Base-by-base conservation (phyloP, 2,113 vertebrate genomes). In the Psophia crepitans region DNA sequence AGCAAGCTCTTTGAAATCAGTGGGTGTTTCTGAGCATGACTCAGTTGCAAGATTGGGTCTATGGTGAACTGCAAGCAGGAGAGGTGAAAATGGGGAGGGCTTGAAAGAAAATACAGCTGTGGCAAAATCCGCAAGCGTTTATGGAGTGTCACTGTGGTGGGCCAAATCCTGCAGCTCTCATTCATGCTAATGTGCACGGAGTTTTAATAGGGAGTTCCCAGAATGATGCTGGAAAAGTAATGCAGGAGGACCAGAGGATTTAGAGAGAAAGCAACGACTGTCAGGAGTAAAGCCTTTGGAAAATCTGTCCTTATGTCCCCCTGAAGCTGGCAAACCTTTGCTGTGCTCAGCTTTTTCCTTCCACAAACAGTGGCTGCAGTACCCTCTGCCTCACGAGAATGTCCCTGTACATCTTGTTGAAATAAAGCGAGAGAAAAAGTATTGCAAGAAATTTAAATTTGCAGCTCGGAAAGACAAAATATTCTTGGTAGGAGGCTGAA, bases 1-100 rank as follows among this genome's bases (percentile, higher is more conserved):
- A 89, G 77, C 3, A 5, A 89, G 95, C 74, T 89, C 89, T 92
- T 93, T 96, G 95, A 97, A 89, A 93, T 91, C 93, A 90, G 77
- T 84, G 82, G 90, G 90, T 93, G 93, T 95, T 95, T 97, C 56
- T 88, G 78, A 93, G 80, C 1, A 0, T 39, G 79, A 64, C 56
- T 96, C 60, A 33, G n/a, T 81, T 86, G 83, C 73, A 77, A 64
- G 75, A 10, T 68, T 53, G 1, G 5, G 23, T 84, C 74, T 90
- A 5, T 91, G 69, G 43, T 93, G 81, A 96, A 66, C 89, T 87
- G 66, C 5, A 4, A 79, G 57, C 58, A 90, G 32, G 77, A 43
- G 63, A 97, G 91, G 87, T 97, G 93, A 96, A 96, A 92, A 95
- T 56, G 44, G 41, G 51, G 51, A 86, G 23, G 33, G n/a, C 63